Evolutionary conservation across 2,113 vertebrate species (phyloP).

Genomic region (Myotis davidii): DNA sequence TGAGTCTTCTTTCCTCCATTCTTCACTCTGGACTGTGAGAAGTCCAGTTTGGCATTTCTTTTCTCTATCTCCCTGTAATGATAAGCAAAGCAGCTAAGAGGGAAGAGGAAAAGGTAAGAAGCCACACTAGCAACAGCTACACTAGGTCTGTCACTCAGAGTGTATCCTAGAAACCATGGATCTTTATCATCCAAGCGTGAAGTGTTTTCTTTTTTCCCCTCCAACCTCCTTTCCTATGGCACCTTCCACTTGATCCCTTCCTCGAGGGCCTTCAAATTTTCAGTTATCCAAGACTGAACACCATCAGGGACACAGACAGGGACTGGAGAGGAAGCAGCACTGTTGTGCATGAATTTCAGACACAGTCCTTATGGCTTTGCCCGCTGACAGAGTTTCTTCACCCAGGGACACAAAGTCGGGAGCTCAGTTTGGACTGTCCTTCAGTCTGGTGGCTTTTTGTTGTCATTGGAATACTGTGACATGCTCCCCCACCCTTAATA

Average conservation of each 20-base stretch:
- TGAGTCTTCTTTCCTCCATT: neutral
- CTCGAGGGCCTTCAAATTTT: neutral
- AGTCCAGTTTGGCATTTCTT: neutral
- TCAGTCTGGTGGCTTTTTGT: constrained; percentile 31
- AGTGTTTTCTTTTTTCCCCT: neutral
- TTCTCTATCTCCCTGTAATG: neutral
- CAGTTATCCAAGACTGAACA: neutral
- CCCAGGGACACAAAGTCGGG: neutral
- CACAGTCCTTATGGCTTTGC: neutral
- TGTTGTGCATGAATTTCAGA: constrained; percentile 11
- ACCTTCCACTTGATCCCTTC: neutral
- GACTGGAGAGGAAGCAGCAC: neutral
- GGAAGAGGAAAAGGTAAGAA: neutral
- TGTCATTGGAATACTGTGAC: neutral
- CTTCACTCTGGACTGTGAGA: neutral
- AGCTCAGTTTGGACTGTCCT: neutral
- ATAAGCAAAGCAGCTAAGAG: neutral
- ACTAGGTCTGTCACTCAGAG: neutral
- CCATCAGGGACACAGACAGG: neutral
- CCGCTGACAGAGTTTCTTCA: neutral
- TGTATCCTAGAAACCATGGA: constrained; percentile 42
- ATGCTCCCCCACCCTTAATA: neutral
- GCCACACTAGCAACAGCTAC: neutral
- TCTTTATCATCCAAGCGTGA: neutral
- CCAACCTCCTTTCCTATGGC: neutral